Evolutionary conservation across 2,888 invertebrate species (phyloP), one percentile per base, ranked within the genome.

Genomic region (Glyphotaelius pellucidus): DNA sequence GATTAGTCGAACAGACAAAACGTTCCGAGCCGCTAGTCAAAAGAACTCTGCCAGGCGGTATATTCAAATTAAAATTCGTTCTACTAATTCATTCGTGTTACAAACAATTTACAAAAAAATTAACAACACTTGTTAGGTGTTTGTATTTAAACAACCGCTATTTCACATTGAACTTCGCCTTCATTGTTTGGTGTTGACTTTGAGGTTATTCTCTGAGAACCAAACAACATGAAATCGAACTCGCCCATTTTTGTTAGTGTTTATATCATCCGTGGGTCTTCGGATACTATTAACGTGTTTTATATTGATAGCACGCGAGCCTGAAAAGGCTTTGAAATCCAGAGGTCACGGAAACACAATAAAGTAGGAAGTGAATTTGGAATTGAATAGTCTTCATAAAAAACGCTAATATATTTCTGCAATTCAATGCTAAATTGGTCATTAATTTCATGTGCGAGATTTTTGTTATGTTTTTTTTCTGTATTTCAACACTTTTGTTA

Each of bases 261-360:
- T 52, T 52, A 19, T 52, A 52, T 4, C 2, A 67, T 67, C 67
- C n/a, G 67, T n/a, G 67, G 67, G 25, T 67, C 25, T 67, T 67
- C 67, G 2, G 25, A 0, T 67, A 67, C n/a, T 67, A 67, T 67
- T 67, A 67, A 7, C 9, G 67, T 67, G 67, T 67, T 67, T 67
- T 67, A 25, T n/a, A 67, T 67, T 67, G 67, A 67, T 67, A 67
- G 25, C 67, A 67, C 67, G 67, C 67, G 25, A n/a, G n/a, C 67
- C 67, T 25, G 67, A 67, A 67, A 67, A 67, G 67, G 67, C 67
- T 67, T 67, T 67, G 67, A 67, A 67, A 67, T 67, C 25, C n/a
- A 67, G 67, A 67, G 67, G 67, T 67, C 67, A n/a, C 67, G n/a
- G 67, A 67, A 67, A 67, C 67, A 67, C 67, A 67, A 67, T 67